phyloP scores from a whole-genome alignment of 2,113 vertebrate species.

The Podocnemis expansa region DNA sequence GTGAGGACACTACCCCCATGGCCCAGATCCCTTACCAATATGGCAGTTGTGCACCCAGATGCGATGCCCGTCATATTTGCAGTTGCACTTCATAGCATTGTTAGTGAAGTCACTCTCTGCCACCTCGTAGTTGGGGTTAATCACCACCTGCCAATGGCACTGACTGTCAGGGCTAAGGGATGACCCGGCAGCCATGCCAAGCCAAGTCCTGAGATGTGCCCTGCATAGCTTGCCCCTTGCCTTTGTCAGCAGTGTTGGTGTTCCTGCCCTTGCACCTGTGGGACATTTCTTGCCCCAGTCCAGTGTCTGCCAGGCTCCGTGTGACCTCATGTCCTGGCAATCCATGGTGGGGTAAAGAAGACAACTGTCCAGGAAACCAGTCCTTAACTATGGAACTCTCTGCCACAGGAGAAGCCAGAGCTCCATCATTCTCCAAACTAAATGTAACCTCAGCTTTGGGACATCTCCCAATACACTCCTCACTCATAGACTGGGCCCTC shows the following conservation, averaged over 20 bases:
- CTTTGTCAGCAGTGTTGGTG: too few relatives aligned
- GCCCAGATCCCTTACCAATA: slow-evolving; percentile 75
- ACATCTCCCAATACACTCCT: background rate
- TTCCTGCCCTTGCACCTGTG: too few relatives aligned
- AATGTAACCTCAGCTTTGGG: background rate
- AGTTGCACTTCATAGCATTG: slow-evolving; percentile 98
- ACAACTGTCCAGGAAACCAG: background rate
- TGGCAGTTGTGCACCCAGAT: slow-evolving; percentile 98
- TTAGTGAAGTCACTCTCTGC: slow-evolving; percentile 98
- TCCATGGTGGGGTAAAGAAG: background rate
- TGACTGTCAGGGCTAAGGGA: background rate
- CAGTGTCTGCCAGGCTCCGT: too few relatives aligned
- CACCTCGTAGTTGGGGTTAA: slow-evolving; percentile 95
- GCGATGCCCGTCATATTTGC: slow-evolving; percentile 96
- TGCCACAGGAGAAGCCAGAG: background rate
- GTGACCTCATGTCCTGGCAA: background rate
- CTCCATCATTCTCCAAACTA: background rate
- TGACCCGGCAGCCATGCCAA: background rate
- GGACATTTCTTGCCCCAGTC: too few relatives aligned
- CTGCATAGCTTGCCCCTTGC: background rate
- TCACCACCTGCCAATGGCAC: slow-evolving; percentile 83
- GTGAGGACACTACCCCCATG: rapidly evolving
- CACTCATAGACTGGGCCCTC: background rate
- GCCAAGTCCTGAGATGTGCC: background rate
- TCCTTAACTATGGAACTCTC: background rate